These are phyloP conservation scores for Gymnoscopelus microlampas DNA, from an alignment of 2,797 vertebrate species.

Conservation along the genomic window DNA sequence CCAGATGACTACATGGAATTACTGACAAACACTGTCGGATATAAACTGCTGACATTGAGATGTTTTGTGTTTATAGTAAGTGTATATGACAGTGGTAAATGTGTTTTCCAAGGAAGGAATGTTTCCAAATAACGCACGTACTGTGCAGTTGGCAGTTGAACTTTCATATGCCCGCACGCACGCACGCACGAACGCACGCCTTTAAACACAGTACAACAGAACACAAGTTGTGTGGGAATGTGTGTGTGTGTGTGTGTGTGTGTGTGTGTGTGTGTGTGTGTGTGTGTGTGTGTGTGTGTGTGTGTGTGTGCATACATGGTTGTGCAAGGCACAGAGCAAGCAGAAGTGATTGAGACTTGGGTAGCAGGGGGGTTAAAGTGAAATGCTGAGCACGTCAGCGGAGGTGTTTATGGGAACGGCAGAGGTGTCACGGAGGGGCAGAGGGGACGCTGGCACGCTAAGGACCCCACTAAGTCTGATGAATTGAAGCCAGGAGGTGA, in stretches of 20 bases:
- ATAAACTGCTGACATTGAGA: too few relatives aligned
- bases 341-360: conserved; percentile 31
- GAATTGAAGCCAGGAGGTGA: conserved; percentile 36
- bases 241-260: neutral
- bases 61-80: neutral
- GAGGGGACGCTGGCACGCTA: conserved; percentile 38
- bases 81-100: neutral
- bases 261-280: neutral
- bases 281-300: neutral
- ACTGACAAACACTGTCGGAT: too few relatives aligned
- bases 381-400: conserved; percentile 5
- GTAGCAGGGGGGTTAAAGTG: conserved; percentile 22
- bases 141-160: too few relatives aligned
- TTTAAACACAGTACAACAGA: too few relatives aligned
- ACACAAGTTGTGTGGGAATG: too few relatives aligned
- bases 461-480: conserved; percentile 46
- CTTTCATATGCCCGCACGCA: neutral
- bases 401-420: neutral
- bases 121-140: too few relatives aligned
- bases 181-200: neutral
- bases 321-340: neutral
- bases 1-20: too few relatives aligned
- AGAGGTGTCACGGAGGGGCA: conserved; percentile 17
- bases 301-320: neutral
- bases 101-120: too few relatives aligned